Evolutionary conservation across 2,113 vertebrate species (phyloP), one percentile per base, ranked within the genome.

Genomic region (Apaloderma vittatum): DNA sequence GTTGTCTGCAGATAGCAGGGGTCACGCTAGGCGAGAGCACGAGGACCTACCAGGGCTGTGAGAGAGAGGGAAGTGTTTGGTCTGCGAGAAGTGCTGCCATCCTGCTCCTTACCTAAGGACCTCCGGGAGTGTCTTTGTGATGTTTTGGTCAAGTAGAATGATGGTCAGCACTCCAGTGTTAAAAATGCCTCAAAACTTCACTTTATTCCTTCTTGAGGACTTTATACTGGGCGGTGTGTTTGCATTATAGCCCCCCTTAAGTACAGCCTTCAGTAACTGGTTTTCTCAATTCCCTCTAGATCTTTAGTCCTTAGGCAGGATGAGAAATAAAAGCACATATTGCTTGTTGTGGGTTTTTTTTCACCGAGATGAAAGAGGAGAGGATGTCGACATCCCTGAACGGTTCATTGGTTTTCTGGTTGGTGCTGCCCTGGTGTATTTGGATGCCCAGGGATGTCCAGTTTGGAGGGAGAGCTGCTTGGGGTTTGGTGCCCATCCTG

Each of bases 221-320:
- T 49, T 89, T 14, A 11, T 27, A 4, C 24, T 9, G 3, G 12
- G 37, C 0, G 8, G 5, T n/a, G 1, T 0, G 4, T 57, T 81
- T 48, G 73, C 55, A 30, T 75, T 45, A 23, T 65, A 90, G 18
- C 48, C 23, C 14, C 9, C 18, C 27, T 89, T 91, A 52, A 90
- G 51, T 36, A 11, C 49, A 19, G 12, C 70, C 55, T 30, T 34
- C 43, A 8, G 57, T 8, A 22, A 71, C 0, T 77, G 63, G 12
- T 59, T 91, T 92, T 88, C 76, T 94, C 48, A 3, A 3, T 73
- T 95, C 67, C 30, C 32, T 63, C 43, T 62, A 46, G 54, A 40
- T 76, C 68, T 49, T 24, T 16, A 45, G 23, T 32, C 15, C 48
- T 89, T 79, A 48, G 46, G 63, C 54, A 77, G 70, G 37, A 32